A percentile compares a stretch with the other conserved stretches of the same genome.
Conservation (phyloP, 2,797 vertebrate species). For the Pseudomugil gertrudae region DNA sequence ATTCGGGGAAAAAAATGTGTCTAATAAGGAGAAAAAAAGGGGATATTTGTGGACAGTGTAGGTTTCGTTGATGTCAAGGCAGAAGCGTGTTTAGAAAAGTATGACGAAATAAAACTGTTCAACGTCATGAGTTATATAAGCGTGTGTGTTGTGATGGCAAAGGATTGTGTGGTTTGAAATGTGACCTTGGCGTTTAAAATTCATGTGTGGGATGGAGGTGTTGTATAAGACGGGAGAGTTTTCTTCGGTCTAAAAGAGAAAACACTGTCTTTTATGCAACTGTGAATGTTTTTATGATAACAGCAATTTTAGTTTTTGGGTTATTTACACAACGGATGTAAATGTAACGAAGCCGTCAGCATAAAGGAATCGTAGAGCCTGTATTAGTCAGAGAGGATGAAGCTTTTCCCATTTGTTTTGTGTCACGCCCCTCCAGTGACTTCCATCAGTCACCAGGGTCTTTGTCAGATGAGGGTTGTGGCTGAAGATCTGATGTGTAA, state of each 20-base stretch:
- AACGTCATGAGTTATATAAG: conserved; percentile 40
- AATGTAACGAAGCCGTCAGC: conserved; percentile 35
- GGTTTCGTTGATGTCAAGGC: neutral
- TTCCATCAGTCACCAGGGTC: neutral
- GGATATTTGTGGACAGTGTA: neutral
- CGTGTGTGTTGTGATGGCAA: conserved; percentile 21
- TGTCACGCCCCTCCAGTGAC: neutral
- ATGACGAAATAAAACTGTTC: neutral
- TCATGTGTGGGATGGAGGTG: conserved; percentile 36
- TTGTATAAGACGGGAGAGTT: conserved; percentile 10
- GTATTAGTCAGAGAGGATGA: conserved; percentile 24
- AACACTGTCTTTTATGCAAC: neutral
- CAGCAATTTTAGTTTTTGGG: neutral
- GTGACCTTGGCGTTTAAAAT: conserved; percentile 32
- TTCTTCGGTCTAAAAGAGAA: conserved; percentile 22
- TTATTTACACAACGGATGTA: conserved; percentile 6
- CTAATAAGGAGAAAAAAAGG: neutral
- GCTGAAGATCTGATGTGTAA: neutral
- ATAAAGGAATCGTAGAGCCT: conserved; percentile 27
- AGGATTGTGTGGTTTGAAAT: conserved; percentile 40
- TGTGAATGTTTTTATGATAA: neutral
- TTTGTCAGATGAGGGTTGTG: neutral
- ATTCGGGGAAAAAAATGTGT: neutral
- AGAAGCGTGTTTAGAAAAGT: conserved; percentile 3
- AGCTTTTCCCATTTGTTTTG: no score